Conservation (phyloP, 2,113 vertebrate genomes). For the Hemibagrus wyckioides region DNA sequence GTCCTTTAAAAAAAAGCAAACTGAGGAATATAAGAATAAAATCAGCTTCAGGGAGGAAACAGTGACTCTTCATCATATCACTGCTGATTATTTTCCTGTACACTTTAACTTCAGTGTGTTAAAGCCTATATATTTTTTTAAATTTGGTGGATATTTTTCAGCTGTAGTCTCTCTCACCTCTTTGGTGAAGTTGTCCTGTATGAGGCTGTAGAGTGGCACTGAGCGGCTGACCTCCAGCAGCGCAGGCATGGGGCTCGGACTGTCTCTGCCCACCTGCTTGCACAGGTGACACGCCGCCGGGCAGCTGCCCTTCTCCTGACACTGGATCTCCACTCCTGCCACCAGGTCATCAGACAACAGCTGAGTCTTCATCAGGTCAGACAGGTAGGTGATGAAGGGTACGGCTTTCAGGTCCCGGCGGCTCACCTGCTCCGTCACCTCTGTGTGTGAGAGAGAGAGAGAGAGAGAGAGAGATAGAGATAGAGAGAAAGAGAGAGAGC, state of each 20-base stretch:
- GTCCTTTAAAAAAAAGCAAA: too few species aligned
- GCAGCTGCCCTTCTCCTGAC: conserved; percentile 93
- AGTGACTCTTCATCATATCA: too few species aligned
- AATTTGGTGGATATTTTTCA: background rate
- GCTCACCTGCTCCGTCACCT: conserved; percentile 90
- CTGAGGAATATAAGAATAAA: too few species aligned
- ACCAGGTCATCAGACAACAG: conserved; percentile 92
- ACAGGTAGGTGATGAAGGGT: conserved; percentile 96
- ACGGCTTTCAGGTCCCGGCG: conserved; percentile 92
- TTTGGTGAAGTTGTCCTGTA: conserved; percentile 93
- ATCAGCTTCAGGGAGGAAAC: too few species aligned
- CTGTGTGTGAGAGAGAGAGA: conserved; percentile 63
- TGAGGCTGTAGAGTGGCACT: conserved; percentile 88
- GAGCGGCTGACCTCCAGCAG: conserved; percentile 91
- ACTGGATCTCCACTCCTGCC: conserved; percentile 91
- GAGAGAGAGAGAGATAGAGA: conserved; percentile 4
- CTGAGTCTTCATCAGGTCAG: conserved; percentile 88
- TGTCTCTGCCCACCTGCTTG: conserved; percentile 83
- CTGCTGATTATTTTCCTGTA: too few species aligned
- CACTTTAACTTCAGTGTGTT: background rate
- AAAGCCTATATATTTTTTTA: background rate
- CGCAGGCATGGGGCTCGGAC: conserved; percentile 85
- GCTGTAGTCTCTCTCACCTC: conserved; percentile 76
- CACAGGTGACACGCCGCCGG: conserved; percentile 92
- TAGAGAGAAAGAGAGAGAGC: conserved; percentile 23